Evolutionary conservation across 2,888 invertebrate genomes (phyloP).

Genomic region (Silvanus unidentatus): DNA sequence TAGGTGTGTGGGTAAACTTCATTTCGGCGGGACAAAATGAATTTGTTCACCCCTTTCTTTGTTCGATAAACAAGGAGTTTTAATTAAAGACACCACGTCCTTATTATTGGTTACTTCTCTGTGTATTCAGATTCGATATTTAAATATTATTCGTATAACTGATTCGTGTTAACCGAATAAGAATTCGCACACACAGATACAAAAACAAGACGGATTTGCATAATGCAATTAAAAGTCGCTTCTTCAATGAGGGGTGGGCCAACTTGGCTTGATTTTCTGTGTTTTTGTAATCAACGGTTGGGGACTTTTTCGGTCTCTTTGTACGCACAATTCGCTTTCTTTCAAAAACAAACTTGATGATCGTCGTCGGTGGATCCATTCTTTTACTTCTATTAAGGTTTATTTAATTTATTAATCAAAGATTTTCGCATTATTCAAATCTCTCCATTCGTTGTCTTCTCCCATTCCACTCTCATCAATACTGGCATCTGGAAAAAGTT

Average conservation of each 20-base stretch:
- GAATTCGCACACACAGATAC: constrained; percentile 25
- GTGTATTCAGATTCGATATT: too few relatives aligned
- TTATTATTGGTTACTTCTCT: too few relatives aligned
- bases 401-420: constrained; percentile 6
- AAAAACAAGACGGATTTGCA: constrained; percentile 38
- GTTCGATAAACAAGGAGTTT: too few relatives aligned
- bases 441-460: not conserved
- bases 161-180: constrained; percentile 9
- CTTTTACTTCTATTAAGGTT: constrained; percentile 10
- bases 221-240: constrained; percentile 44
- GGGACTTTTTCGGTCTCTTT: constrained; percentile 4
- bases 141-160: not conserved
- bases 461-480: not conserved
- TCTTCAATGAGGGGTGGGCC: constrained; percentile 41
- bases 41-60: too few relatives aligned
- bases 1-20: too few relatives aligned
- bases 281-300: constrained; percentile 45
- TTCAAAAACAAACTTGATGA: constrained; percentile 38
- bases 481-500: too few relatives aligned
- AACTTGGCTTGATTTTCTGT: constrained; percentile 35
- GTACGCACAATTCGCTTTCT: constrained; percentile 18
- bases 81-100: too few relatives aligned
- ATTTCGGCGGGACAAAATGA: too few relatives aligned
- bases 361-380: constrained; percentile 13
- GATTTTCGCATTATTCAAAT: constrained; percentile 3